Evolutionary conservation across 2,888 invertebrate species (phyloP).

Genomic region (Glomeris marginata): DNA sequence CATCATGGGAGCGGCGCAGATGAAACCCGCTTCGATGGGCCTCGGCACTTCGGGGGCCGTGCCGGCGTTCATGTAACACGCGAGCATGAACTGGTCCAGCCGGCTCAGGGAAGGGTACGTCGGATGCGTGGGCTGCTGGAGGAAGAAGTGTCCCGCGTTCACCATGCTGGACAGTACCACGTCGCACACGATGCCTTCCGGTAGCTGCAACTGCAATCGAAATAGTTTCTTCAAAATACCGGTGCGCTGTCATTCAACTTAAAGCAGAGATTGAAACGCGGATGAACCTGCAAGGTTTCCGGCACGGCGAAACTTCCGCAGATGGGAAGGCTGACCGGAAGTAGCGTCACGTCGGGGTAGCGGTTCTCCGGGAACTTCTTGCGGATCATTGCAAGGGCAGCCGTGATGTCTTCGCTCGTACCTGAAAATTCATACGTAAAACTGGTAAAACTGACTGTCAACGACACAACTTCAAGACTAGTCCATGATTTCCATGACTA

Average conservation of each 20-base stretch:
- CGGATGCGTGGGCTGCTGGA: constrained; percentile 91
- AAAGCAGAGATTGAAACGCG: constrained; percentile 3
- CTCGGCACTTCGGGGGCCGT: constrained; percentile 61
- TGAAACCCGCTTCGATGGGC: constrained; percentile 50
- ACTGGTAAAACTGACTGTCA: too few species aligned
- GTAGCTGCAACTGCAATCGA: constrained; percentile 52
- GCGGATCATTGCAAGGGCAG: constrained; percentile 67
- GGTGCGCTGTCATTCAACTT: too few species aligned
- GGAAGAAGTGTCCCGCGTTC: constrained; percentile 75
- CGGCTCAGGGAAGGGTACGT: constrained; percentile 69
- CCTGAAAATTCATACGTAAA: constrained; percentile 40
- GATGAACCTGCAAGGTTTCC: constrained; percentile 40
- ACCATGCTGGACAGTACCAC: constrained; percentile 75
- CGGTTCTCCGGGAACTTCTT: constrained; percentile 66
- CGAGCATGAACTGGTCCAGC: constrained; percentile 62
- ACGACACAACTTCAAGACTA: too few species aligned
- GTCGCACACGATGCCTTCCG: constrained; percentile 86
- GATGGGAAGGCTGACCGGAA: constrained; percentile 34
- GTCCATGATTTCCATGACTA: too few species aligned
- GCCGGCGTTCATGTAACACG: constrained; percentile 54
- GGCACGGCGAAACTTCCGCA: constrained; percentile 36
- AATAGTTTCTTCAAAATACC: too few species aligned
- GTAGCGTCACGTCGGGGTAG: constrained; percentile 63
- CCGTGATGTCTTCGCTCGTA: constrained; percentile 57
- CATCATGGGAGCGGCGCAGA: constrained; percentile 73